Conservation (phyloP, 2,797 vertebrate genomes). For the Mastacembelus armatus region DNA sequence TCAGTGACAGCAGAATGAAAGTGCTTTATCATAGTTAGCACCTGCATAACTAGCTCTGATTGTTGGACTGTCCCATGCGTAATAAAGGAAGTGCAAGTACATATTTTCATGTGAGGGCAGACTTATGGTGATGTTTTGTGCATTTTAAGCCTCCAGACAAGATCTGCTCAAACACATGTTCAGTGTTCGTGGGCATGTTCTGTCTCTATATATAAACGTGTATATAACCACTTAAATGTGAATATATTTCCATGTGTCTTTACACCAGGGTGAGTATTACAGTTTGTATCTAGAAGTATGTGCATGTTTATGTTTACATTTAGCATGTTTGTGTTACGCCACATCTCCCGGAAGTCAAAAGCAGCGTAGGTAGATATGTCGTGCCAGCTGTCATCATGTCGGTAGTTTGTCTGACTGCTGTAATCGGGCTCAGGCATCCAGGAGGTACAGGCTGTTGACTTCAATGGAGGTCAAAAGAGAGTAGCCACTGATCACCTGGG, state of each 20-base stretch:
- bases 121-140: constrained; percentile 46
- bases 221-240: no score
- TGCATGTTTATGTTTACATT: constrained; percentile 38
- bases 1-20: constrained; percentile 67
- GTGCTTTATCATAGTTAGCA: constrained; percentile 71
- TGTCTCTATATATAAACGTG: neutral
- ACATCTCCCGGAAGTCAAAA: constrained; percentile 32
- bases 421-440: constrained; percentile 15
- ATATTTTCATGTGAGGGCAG: constrained; percentile 42
- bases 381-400: constrained; percentile 61
- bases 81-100: constrained; percentile 57
- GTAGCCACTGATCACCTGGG: constrained; percentile 62
- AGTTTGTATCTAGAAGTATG: constrained; percentile 8
- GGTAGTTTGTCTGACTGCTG: constrained; percentile 44
- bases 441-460: constrained; percentile 48
- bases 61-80: constrained; percentile 40
- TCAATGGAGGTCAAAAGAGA: constrained; percentile 60
- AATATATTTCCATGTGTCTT: constrained; percentile 2
- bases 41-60: constrained; percentile 46
- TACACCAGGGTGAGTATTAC: neutral
- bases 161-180: constrained; percentile 28
- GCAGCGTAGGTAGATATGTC: constrained; percentile 52
- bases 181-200: constrained; percentile 15
- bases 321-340: constrained; percentile 32
- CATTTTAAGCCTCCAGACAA: constrained; percentile 42